phyloP scores from a whole-genome alignment of 2,113 vertebrate genomes.

The Sebastes fasciatus region DNA sequence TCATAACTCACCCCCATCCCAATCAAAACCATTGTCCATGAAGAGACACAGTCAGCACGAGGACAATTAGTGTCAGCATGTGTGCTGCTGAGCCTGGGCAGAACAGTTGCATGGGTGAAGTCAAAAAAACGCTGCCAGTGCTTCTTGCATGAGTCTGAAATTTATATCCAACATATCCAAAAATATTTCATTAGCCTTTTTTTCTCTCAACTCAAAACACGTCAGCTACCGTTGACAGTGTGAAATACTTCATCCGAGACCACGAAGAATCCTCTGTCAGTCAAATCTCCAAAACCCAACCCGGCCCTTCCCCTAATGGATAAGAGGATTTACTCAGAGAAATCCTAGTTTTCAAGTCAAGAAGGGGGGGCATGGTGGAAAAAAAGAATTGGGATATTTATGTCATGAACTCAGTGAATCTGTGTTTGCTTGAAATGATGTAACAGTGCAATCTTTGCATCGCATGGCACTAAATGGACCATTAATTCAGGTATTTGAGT shows the following conservation, averaged over 20 bases:
- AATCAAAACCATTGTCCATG: conserved; percentile 76
- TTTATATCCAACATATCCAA: neutral
- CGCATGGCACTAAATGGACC: neutral
- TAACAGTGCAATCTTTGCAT: neutral
- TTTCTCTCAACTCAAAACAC: neutral
- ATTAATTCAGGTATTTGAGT: conserved; percentile 10
- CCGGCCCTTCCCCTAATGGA: conserved; percentile 64
- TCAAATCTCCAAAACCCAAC: conserved; percentile 69
- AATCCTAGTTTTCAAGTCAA: conserved; percentile 74
- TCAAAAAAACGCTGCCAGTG: conserved; percentile 17
- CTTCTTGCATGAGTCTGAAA: conserved; percentile 12
- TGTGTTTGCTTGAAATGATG: conserved; percentile 1
- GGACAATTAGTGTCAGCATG: conserved; percentile 79
- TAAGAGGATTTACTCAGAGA: conserved; percentile 78
- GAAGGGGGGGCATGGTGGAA: conserved; percentile 50
- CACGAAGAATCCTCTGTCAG: conserved; percentile 45
- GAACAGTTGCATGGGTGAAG: conserved; percentile 37
- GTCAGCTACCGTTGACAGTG: conserved; percentile 9
- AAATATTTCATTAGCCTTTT: conserved; percentile 21
- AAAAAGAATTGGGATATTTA: conserved; percentile 31
- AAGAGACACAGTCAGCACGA: conserved; percentile 70
- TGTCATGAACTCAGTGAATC: conserved; percentile 18
- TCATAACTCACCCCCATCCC: conserved; percentile 76
- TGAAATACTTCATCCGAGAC: conserved; percentile 51
- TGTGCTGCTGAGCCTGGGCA: conserved; percentile 55